Evolutionary conservation across 1,140 invertebrate species (phyloP).

Genomic region (Drosophila bocki): DNA sequence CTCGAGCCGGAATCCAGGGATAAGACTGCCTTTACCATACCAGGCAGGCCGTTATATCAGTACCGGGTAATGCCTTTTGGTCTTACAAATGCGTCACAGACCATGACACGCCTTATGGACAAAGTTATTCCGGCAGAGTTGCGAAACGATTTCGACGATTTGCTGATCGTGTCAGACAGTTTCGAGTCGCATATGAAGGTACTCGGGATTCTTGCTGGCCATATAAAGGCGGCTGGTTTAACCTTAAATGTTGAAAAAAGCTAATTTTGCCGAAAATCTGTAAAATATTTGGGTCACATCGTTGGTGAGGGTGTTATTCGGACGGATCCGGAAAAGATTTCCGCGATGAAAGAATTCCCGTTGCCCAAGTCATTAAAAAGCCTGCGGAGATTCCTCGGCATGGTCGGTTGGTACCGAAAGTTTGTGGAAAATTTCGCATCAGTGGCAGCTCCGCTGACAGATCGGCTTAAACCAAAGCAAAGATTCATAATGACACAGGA

Average conservation of each 20-base stretch:
- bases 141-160: constrained; percentile 1
- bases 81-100: too few species aligned
- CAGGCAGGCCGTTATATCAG: not conserved
- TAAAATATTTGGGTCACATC: not conserved
- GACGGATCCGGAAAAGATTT: not conserved
- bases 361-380: not conserved
- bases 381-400: not conserved
- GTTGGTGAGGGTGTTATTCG: not conserved
- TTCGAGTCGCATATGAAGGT: constrained; percentile 3
- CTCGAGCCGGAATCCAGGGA: not conserved
- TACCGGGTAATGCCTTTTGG: not conserved
- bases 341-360: not conserved
- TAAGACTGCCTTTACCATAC: not conserved
- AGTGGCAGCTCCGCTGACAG: not conserved
- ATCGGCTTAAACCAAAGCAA: not conserved
- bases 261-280: not conserved
- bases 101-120: too few species aligned
- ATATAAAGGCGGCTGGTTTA: not conserved
- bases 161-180: constrained; percentile 2
- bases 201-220: not conserved
- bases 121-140: not conserved
- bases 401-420: not conserved
- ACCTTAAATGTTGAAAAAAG: not conserved
- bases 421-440: not conserved
- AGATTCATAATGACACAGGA: not conserved